Conservation (phyloP, 2,797 vertebrate species). For the Lemur catta region DNA sequence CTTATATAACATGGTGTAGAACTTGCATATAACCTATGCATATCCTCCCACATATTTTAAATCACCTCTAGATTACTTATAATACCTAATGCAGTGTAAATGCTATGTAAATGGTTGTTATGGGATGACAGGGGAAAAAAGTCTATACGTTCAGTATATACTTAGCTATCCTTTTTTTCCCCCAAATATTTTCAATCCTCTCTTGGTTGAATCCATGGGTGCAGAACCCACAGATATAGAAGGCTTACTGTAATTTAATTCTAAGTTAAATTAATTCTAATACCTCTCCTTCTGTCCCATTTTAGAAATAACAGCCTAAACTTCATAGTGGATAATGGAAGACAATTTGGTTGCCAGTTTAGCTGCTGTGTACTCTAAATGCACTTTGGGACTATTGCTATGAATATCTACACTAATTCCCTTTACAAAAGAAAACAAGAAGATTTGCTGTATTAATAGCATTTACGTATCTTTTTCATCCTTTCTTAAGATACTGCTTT, state of each 20-base stretch:
- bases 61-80: background rate
- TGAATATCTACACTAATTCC: background rate
- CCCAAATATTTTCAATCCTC: background rate
- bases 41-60: background rate
- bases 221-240: background rate
- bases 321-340: background rate
- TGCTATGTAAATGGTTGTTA: background rate
- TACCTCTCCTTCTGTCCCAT: background rate
- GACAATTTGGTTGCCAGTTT: background rate
- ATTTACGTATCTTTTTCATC: background rate
- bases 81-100: background rate
- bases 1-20: background rate
- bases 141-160: background rate
- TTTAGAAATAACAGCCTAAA: conserved; percentile 11
- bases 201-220: background rate
- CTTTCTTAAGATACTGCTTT: background rate
- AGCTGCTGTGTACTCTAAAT: background rate
- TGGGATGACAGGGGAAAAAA: background rate
- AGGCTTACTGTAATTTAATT: background rate
- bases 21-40: background rate
- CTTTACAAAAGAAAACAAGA: background rate
- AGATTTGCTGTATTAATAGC: background rate
- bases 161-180: background rate
- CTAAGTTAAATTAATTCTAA: background rate
- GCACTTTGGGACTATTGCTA: conserved; percentile 8